These are phyloP conservation scores for Cryptus armator DNA, from an alignment of 2,888 invertebrate genomes.

Conservation along the genomic window DNA sequence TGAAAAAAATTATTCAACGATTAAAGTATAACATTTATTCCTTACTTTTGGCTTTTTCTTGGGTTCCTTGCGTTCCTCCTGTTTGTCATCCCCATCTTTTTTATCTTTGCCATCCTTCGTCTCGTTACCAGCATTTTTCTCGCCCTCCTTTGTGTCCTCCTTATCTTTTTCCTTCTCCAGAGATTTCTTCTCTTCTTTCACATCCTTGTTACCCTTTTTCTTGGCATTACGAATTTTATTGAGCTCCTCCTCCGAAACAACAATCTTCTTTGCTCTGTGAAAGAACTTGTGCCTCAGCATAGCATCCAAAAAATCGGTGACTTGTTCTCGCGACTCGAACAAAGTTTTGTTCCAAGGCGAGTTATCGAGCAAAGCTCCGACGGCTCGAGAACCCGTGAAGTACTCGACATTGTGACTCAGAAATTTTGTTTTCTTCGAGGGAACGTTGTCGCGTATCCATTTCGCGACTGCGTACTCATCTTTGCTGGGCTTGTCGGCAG, in stretches of 20 bases:
- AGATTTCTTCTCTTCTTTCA: constrained; percentile 83
- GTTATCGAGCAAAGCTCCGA: constrained; percentile 93
- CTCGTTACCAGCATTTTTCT: constrained; percentile 78
- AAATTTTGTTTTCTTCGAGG: constrained; percentile 98
- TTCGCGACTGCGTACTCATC: constrained; percentile 97
- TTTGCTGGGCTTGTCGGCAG: constrained; percentile 92
- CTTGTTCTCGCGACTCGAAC: constrained; percentile 93
- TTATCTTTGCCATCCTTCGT: constrained; percentile 77
- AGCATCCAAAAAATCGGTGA: constrained; percentile 92
- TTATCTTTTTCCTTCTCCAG: constrained; percentile 82
- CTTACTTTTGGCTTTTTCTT: constrained; percentile 84
- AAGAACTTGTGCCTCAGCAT: constrained; percentile 97
- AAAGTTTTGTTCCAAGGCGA: constrained; percentile 95
- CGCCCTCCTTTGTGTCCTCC: constrained; percentile 81
- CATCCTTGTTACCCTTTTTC: constrained; percentile 84
- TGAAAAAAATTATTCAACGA: not conserved
- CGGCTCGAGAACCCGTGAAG: constrained; percentile 97
- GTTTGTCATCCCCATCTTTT: constrained; percentile 84
- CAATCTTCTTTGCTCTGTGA: constrained; percentile 96
- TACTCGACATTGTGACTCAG: constrained; percentile 98
- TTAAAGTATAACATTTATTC: constrained; percentile 67
- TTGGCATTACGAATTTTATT: constrained; percentile 85
- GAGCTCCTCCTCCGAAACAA: constrained; percentile 84
- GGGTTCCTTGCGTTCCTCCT: constrained; percentile 87
- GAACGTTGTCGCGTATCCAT: constrained; percentile 97